A percentile compares a stretch with the other conserved stretches of the same genome.
These are phyloP conservation scores for Subanguina moxae DNA, from an alignment of 1,140 invertebrate genomes.

Conservation along the genomic window DNA sequence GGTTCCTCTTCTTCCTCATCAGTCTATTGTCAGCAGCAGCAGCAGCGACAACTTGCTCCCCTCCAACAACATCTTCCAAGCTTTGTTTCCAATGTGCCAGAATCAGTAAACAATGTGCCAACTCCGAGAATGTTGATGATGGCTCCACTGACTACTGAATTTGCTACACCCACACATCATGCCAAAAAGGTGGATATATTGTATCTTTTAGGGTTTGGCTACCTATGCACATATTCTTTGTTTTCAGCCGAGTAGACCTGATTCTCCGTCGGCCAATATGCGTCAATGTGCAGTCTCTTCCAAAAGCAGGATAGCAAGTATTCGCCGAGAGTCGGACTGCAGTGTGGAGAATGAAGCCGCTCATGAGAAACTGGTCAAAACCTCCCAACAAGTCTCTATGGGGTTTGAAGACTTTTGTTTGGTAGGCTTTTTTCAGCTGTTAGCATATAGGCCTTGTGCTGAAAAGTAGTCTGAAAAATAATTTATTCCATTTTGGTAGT, in stretches of 20 bases:
- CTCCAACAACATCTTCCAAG: conserved; percentile 1
- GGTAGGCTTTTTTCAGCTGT: conserved; percentile 17
- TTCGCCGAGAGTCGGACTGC: conserved; percentile 47
- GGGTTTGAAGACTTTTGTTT: conserved; percentile 48
- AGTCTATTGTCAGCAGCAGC: neutral
- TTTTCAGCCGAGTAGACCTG: conserved; percentile 40
- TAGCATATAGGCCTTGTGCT: no score
- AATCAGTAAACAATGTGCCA: conserved; percentile 6
- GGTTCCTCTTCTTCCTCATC: neutral
- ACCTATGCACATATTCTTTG: neutral
- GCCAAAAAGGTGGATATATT: conserved; percentile 18
- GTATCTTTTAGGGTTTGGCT: neutral
- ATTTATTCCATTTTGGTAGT: neutral
- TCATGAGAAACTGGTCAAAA: conserved; percentile 43
- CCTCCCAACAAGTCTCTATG: conserved; percentile 43
- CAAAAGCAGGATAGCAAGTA: conserved; percentile 32
- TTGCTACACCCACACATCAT: conserved; percentile 20
- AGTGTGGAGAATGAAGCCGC: conserved; percentile 40
- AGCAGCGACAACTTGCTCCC: neutral
- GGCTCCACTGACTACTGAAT: conserved; percentile 16
- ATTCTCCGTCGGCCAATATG: conserved; percentile 29
- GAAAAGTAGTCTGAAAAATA: no score
- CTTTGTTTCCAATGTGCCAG: conserved; percentile 12
- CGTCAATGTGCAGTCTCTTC: conserved; percentile 5
- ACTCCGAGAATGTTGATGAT: conserved; percentile 5